Percentiles rank a stretch among this genome's conserved stretches.
Conservation (phyloP, 2,113 vertebrate genomes). For the Lagenorhynchus albirostris region DNA sequence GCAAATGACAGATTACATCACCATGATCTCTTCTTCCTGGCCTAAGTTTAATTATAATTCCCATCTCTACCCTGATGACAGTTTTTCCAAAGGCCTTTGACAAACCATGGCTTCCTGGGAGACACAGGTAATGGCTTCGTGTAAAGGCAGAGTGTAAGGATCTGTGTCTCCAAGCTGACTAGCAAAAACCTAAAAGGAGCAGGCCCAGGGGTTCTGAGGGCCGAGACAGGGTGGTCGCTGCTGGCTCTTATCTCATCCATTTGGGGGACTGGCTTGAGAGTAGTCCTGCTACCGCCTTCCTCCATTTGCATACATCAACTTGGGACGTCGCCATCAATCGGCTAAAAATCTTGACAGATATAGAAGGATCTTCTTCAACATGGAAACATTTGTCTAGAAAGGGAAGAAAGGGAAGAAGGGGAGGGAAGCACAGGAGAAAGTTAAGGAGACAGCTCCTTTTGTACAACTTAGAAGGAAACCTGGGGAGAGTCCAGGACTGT, state of each 20-base stretch:
- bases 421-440: not conserved
- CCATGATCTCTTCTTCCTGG: not conserved
- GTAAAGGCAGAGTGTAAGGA: not conserved
- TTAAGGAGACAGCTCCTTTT: not conserved
- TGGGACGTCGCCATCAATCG: not conserved
- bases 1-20: not conserved
- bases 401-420: not conserved
- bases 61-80: not conserved
- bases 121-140: fast-evolving
- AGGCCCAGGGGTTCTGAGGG: not conserved
- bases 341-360: not conserved
- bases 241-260: not conserved
- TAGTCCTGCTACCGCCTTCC: no score
- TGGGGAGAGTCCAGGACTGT: not conserved
- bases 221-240: not conserved
- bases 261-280: not conserved
- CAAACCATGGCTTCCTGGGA: not conserved
- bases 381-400: not conserved
- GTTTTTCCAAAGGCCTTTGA: not conserved
- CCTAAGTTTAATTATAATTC: not conserved
- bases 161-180: not conserved
- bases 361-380: not conserved
- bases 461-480: not conserved
- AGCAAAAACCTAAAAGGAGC: not conserved
- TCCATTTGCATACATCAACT: not conserved